Percentiles rank a stretch among this genome's conserved stretches.
Evolutionary conservation across 2,113 vertebrate species (phyloP).

Genomic region (Syrrhaptes paradoxus): DNA sequence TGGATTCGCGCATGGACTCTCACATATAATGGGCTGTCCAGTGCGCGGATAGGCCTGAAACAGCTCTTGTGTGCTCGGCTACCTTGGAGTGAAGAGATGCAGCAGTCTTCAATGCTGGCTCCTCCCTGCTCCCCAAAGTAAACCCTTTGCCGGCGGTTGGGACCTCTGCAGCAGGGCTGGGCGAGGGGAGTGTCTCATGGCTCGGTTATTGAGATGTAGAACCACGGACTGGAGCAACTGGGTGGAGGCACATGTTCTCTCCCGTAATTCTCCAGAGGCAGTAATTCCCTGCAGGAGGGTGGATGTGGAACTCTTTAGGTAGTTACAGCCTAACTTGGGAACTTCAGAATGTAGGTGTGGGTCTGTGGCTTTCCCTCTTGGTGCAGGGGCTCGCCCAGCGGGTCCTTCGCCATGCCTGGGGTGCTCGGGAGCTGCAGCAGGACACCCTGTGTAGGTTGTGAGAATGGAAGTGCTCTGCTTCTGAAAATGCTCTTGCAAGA

Average conservation of each 20-base stretch:
- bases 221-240: accelerated
- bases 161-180: not conserved
- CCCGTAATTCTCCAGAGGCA: not conserved
- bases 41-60: not conserved
- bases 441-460: accelerated
- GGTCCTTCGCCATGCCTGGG: accelerated
- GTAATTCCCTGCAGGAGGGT: not conserved
- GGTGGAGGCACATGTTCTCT: accelerated
- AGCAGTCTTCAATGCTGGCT: accelerated
- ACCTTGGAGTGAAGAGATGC: not conserved
- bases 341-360: not conserved
- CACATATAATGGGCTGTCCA: accelerated
- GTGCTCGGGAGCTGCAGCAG: not conserved
- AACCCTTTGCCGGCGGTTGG: not conserved
- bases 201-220: not conserved
- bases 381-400: not conserved
- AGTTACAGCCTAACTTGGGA: accelerated
- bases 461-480: not conserved
- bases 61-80: accelerated
- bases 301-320: accelerated
- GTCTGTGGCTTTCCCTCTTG: not conserved
- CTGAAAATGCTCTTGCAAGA: not conserved
- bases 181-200: not conserved
- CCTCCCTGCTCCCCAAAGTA: not conserved
- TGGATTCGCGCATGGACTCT: not conserved